Conservation (phyloP, 2,113 vertebrate species). For the Poeciliopsis retropinna region DNA sequence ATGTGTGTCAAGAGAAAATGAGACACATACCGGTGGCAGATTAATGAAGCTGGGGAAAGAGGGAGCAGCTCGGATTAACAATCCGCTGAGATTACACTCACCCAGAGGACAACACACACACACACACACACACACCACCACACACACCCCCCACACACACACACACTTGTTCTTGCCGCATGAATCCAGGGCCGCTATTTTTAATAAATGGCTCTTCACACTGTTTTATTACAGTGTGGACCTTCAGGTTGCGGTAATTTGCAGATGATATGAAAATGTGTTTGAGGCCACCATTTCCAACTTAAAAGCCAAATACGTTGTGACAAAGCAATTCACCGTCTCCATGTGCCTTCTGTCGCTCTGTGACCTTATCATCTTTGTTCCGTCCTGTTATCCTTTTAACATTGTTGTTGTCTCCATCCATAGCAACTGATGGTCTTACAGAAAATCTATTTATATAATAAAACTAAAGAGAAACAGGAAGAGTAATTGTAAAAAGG, state of each 20-base stretch:
- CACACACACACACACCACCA: neutral
- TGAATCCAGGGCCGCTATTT: slow-evolving; percentile 43
- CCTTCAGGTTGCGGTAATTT: slow-evolving; percentile 40
- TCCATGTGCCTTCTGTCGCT: neutral
- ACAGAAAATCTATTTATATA: neutral
- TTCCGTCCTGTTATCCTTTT: slow-evolving; percentile 1
- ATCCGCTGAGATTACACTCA: slow-evolving; percentile 58
- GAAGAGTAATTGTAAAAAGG: neutral
- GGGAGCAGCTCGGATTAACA: slow-evolving; percentile 62
- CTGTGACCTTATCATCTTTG: neutral
- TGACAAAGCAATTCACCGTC: slow-evolving; percentile 46
- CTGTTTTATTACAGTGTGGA: slow-evolving; percentile 24
- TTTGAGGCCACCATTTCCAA: slow-evolving; percentile 24
- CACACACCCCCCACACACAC: neutral
- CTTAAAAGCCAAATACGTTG: slow-evolving; percentile 47
- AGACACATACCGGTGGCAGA: slow-evolving; percentile 43
- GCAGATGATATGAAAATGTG: slow-evolving; percentile 44
- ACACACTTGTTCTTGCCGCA: slow-evolving; percentile 1
- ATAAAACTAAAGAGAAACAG: neutral
- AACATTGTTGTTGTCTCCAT: neutral
- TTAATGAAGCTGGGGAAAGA: slow-evolving; percentile 66
- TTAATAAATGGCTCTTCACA: slow-evolving; percentile 37
- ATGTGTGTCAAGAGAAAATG: slow-evolving; percentile 44
- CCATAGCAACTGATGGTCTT: neutral
- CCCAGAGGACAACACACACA: slow-evolving; percentile 22